Conservation (phyloP, 2,888 invertebrate species). For the Arctia plantaginis region DNA sequence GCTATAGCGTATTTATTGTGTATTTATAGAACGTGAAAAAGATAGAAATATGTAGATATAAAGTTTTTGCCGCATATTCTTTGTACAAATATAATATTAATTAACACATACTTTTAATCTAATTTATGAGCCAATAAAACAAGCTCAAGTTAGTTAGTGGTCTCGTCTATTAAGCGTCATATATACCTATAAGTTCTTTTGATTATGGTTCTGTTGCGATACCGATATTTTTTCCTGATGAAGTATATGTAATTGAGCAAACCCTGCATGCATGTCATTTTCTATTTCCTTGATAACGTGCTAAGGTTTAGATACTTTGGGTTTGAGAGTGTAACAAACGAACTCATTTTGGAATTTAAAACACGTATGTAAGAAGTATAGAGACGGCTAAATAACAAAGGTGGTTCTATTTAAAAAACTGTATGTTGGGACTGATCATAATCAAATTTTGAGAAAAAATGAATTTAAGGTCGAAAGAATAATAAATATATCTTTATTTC, state of each 20-base stretch:
- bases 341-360: neutral
- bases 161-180: neutral
- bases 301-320: neutral
- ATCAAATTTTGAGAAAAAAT: neutral
- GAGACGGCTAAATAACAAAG: too few relatives aligned
- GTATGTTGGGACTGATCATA: neutral
- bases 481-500: neutral
- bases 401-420: too few relatives aligned
- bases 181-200: neutral
- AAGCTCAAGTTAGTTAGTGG: neutral
- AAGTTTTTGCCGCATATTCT: neutral
- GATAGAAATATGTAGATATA: too few relatives aligned
- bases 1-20: conserved; percentile 2
- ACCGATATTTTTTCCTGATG: neutral
- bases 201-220: neutral
- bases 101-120: neutral
- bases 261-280: neutral
- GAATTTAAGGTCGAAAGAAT: neutral
- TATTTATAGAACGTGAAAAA: neutral
- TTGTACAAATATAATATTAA: neutral
- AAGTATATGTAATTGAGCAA: too few relatives aligned
- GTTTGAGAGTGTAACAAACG: neutral
- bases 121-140: neutral
- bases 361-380: too few relatives aligned
- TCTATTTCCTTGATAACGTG: neutral